Base-by-base conservation (phyloP, 2,888 invertebrate species). In the Lysandra bellargus region DNA sequence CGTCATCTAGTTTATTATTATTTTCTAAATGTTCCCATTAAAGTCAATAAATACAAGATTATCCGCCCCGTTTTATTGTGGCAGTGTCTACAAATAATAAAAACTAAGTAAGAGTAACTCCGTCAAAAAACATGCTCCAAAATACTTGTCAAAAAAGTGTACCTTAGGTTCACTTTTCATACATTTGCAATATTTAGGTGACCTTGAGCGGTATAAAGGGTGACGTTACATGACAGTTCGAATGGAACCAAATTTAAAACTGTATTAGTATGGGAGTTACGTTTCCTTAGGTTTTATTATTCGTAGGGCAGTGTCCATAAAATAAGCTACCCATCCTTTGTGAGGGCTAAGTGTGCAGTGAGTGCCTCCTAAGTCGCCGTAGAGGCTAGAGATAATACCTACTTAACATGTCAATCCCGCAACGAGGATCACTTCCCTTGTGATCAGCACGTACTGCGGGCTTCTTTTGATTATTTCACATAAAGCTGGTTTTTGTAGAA, bases 341-440 rank as follows among this genome's bases (percentile, higher is more conserved):
- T 69, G 17, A 17, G 14, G 14, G 33, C 33, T 69, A 37, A 69
- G 69, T 69, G 69, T 69, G 69, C 69, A 69, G 69, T 69, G 33
- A 69, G 69, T 69, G 69, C 69, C 69, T 69, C 33, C 33, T 14
- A 5, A 33, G 69, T 69, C 69, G 33, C 69, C 14, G 69, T 69
- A 69, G 14, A 37, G 12, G 9, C 33, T 69, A 69, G 69, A 69
- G 69, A 69, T 69, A 69, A 69, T 69, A 69, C 69, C 33, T 5
- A 37, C 69, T 69, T 69, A 69, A 69, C 69, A 69, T 33, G 69
- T 69, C 69, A 69, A 69, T 69, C 69, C 69, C 33, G 2, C 69
- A 37, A 14, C 14, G 14, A 69, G 69, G 69, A 69, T 69, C 17
- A 6, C 14, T 69, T 33, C 37, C 33, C 64, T 33, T 69, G 64